Evolutionary conservation across 2,113 vertebrate genomes (phyloP).

Genomic region (Nesogale talazaci): DNA sequence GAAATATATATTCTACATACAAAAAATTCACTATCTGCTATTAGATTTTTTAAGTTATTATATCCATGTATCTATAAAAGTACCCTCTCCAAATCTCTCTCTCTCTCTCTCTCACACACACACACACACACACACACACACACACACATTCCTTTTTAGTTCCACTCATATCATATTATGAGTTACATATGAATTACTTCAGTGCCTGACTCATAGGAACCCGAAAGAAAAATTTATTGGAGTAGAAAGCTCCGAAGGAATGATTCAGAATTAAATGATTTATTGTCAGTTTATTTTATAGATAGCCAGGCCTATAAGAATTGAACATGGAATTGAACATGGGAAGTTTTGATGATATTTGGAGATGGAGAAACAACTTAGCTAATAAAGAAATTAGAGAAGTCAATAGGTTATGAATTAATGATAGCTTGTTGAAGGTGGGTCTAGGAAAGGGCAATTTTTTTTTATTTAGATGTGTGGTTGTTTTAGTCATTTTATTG

Average conservation of each 20-base stretch:
- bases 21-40: constrained; percentile 34
- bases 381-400: background rate
- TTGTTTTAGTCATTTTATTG: too few species aligned
- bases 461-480: too few species aligned
- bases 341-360: background rate
- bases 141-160: background rate
- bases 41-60: constrained; percentile 53
- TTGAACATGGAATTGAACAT: background rate
- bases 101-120: background rate
- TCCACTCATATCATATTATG: background rate
- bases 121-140: background rate
- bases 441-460: background rate
- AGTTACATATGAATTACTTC: too few species aligned
- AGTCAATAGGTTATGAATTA: background rate
- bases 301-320: background rate
- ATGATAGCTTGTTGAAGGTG: background rate
- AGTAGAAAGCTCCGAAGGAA: background rate
- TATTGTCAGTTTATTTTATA: background rate
- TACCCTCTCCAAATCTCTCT: background rate
- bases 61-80: background rate
- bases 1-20: constrained; percentile 37
- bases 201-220: too few species aligned
- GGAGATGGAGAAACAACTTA: background rate
- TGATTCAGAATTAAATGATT: background rate
- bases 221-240: too few species aligned